Percentiles rank a stretch among this genome's conserved stretches.
Evolutionary conservation across 2,113 vertebrate species (phyloP).

Genomic region (Brachypodius melanocephalos): DNA sequence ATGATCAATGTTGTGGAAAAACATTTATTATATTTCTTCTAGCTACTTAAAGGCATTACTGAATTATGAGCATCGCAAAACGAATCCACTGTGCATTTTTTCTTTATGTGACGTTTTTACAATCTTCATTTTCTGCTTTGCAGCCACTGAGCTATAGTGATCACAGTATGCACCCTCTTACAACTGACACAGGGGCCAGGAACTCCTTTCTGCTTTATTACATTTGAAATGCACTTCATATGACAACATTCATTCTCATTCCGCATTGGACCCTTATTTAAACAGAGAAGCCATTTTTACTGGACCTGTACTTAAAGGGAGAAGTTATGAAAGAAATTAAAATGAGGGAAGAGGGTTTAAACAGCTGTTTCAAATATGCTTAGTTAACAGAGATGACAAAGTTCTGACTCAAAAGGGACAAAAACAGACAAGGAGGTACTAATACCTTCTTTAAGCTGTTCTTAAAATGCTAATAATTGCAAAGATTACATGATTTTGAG

Average conservation of each 20-base stretch:
- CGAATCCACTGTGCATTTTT: constrained; percentile 92
- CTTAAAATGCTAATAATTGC: constrained; percentile 2
- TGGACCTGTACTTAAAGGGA: constrained; percentile 31
- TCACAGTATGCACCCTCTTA: constrained; percentile 82
- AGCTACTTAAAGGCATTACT: constrained; percentile 95
- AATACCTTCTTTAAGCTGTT: not conserved
- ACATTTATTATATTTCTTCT: constrained; percentile 98
- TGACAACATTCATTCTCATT: constrained; percentile 73
- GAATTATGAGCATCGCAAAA: constrained; percentile 91
- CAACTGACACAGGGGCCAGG: constrained; percentile 79
- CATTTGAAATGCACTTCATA: constrained; percentile 72
- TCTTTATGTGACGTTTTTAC: constrained; percentile 98
- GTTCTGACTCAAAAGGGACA: constrained; percentile 6
- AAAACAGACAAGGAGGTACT: not conserved
- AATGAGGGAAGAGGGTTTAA: constrained; percentile 19
- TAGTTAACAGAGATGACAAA: constrained; percentile 36
- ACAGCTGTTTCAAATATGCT: constrained; percentile 23
- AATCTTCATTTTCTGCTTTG: constrained; percentile 99
- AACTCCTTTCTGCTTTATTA: constrained; percentile 81
- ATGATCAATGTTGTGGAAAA: constrained; percentile 95
- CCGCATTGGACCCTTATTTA: constrained; percentile 43
- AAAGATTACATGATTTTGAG: constrained; percentile 42
- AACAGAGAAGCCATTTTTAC: constrained; percentile 53
- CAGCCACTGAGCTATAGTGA: constrained; percentile 89
- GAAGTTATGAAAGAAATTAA: constrained; percentile 60